These are phyloP conservation scores for Digitonthophagus gazella DNA, from an alignment of 2,888 invertebrate genomes.

Conservation along the genomic window DNA sequence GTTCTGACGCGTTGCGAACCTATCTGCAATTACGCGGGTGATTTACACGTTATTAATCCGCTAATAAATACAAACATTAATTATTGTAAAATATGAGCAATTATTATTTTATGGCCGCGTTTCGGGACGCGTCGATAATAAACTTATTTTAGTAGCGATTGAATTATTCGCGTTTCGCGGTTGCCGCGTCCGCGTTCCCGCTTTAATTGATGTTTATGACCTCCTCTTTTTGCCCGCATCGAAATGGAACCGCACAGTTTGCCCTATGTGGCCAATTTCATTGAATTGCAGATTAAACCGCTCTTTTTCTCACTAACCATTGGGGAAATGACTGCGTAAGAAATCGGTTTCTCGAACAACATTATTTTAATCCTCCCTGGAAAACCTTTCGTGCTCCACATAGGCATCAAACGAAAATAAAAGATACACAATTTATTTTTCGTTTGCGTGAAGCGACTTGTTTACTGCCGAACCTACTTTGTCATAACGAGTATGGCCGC, in stretches of 20 bases:
- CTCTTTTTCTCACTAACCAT: neutral
- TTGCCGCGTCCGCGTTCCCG: slow-evolving; percentile 1
- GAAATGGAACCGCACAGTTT: neutral
- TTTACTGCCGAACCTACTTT: neutral
- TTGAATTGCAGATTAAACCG: neutral
- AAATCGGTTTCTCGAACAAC: neutral
- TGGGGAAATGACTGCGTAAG: neutral
- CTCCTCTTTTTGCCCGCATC: slow-evolving; percentile 2
- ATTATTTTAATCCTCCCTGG: too few relatives aligned
- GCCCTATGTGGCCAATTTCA: neutral
- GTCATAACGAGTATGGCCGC: neutral
- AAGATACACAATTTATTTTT: neutral
- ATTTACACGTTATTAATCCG: slow-evolving; percentile 48
- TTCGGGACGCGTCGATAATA: slow-evolving; percentile 47
- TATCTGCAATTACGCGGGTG: slow-evolving; percentile 39
- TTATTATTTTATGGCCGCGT: slow-evolving; percentile 48
- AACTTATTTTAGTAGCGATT: slow-evolving; percentile 46
- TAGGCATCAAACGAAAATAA: neutral
- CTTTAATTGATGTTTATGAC: slow-evolving; percentile 29
- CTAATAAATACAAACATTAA: slow-evolving; percentile 49
- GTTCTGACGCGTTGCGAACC: neutral
- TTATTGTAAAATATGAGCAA: slow-evolving; percentile 48
- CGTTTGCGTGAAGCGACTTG: neutral
- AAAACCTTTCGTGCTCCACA: too few relatives aligned
- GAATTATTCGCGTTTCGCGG: slow-evolving; percentile 40